phyloP scores from a whole-genome alignment of 2,113 vertebrate genomes.

The Smithornis capensis region DNA sequence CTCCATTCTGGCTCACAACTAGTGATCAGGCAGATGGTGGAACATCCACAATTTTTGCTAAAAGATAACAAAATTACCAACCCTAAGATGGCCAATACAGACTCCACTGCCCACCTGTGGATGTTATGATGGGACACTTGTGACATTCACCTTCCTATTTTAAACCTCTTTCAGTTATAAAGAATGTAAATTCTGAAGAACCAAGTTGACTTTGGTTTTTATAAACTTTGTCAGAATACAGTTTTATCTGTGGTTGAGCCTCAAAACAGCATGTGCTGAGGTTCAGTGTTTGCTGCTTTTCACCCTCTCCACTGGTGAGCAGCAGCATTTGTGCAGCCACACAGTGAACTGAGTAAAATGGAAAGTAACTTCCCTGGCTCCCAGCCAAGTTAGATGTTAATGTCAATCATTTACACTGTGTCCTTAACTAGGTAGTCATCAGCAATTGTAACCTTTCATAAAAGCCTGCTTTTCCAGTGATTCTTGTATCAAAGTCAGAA shows the following conservation, averaged over 20 bases:
- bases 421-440: not conserved
- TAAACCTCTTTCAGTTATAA: not conserved
- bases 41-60: not conserved
- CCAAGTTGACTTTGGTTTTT: not conserved
- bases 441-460: not conserved
- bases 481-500: conserved; percentile 7
- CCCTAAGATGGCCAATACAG: not conserved
- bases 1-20: not conserved
- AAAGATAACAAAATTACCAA: not conserved
- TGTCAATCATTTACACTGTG: not conserved
- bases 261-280: not conserved
- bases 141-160: not conserved
- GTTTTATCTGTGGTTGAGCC: not conserved
- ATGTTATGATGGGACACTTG: not conserved
- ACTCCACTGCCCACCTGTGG: not conserved
- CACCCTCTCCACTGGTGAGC: not conserved
- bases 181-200: not conserved
- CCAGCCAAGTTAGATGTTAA: not conserved
- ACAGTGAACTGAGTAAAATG: not conserved
- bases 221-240: not conserved
- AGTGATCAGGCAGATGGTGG: not conserved
- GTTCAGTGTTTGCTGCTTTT: not conserved
- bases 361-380: not conserved
- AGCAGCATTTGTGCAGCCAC: not conserved
- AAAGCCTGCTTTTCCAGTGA: not conserved